Percentiles rank a stretch among this genome's conserved stretches.
Conservation (phyloP, 2,888 invertebrate species). For the Diploptera punctata region DNA sequence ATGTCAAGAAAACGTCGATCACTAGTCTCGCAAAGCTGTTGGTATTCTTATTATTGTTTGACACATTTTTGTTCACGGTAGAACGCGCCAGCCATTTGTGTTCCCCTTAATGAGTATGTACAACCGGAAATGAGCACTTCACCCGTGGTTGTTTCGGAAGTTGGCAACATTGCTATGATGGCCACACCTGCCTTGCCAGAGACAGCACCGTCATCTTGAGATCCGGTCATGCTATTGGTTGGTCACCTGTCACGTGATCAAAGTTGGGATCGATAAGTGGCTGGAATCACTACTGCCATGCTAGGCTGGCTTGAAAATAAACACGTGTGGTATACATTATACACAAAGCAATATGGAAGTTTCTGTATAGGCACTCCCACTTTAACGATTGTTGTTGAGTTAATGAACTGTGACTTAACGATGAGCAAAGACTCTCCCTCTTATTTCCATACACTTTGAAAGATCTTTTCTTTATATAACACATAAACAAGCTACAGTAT, state of each 20-base stretch:
- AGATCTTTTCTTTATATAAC: too few relatives aligned
- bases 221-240: conserved; percentile 28
- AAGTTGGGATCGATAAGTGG: conserved; percentile 33
- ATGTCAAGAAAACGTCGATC: too few relatives aligned
- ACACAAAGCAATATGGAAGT: conserved; percentile 5
- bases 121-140: conserved; percentile 19
- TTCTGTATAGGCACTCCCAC: neutral
- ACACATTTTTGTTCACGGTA: neutral
- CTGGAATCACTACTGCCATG: conserved; percentile 24
- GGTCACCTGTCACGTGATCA: conserved; percentile 28
- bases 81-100: conserved; percentile 12
- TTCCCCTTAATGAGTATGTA: neutral
- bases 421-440: conserved; percentile 19
- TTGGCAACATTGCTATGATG: conserved; percentile 21
- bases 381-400: conserved; percentile 5
- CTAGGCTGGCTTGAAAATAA: conserved; percentile 19
- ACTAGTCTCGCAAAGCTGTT: neutral
- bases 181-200: conserved; percentile 31
- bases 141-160: conserved; percentile 9
- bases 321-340: neutral
- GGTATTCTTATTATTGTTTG: neutral
- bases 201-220: conserved; percentile 23
- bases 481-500: too few relatives aligned
- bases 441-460: too few relatives aligned
- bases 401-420: conserved; percentile 19